Conservation (phyloP, 2,113 vertebrate genomes). For the Otus sunia region DNA sequence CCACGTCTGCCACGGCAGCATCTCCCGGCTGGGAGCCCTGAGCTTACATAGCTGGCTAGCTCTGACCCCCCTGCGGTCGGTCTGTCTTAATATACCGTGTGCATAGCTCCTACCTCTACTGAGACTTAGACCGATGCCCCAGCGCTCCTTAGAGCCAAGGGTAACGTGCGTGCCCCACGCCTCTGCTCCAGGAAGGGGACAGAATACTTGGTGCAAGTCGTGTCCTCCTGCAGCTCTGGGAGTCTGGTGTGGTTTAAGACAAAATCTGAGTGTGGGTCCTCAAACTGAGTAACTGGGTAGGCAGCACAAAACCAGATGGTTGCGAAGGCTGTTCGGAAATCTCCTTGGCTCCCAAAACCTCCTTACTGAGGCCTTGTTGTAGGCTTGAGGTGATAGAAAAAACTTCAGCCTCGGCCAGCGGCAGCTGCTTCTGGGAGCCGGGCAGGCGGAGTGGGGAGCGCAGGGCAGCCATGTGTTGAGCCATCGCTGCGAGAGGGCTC, state of each 20-base stretch:
- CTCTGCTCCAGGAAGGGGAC: not conserved
- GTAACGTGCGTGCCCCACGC: accelerated
- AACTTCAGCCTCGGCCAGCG: not conserved
- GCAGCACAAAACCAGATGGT: not conserved
- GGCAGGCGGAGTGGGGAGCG: accelerated
- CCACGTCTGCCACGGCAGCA: not conserved
- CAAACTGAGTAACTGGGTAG: not conserved
- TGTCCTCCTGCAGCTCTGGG: not conserved
- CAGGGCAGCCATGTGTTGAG: not conserved
- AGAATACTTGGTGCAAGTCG: accelerated
- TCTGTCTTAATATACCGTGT: not conserved
- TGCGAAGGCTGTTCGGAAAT: not conserved
- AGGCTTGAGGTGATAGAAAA: not conserved
- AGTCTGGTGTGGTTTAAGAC: not conserved
- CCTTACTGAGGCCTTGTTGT: not conserved
- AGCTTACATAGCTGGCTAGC: accelerated
- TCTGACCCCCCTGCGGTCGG: not conserved
- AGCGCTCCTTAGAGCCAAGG: not conserved
- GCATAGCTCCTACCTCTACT: not conserved
- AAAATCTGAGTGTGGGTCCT: not conserved
- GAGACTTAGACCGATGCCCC: not conserved
- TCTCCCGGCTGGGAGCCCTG: not conserved
- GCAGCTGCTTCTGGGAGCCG: accelerated
- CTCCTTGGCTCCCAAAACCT: not conserved
- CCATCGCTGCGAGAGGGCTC: not conserved